Base-by-base conservation (phyloP, 2,888 invertebrate species). In the Drosophila acutilabella region DNA sequence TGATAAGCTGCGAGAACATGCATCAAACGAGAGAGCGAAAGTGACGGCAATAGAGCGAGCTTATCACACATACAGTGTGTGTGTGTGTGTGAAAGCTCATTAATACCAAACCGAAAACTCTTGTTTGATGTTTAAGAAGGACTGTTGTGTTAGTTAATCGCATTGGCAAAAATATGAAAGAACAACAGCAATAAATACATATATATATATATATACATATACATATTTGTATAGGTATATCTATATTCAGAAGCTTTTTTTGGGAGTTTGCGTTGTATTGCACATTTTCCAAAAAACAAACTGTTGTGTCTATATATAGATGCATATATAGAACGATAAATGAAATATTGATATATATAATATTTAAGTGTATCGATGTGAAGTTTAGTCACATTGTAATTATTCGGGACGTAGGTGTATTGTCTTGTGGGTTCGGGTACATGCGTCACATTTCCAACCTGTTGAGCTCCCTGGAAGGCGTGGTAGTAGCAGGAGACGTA, bases 401-500 rank as follows among this genome's bases (percentile, higher is more conserved):
- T 91, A 91, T 92, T 92, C 92, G 92, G 92, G 91, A 92, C 90
- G 92, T 92, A 92, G 91, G 91, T 91, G 91, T 92, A 92, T 91
- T 91, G 89, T 92, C 92, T 91, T 92, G 92, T 92, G 90, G 92
- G 91, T 92, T 92, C 90, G 91, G 92, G 92, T 91, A 92, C 92
- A 91, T 92, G 91, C 91, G 91, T 92, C 91, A 91, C 90, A 91
- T 91, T 91, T 92, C 92, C 92, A 93, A 98, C 98, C 98, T 98
- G 98, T 95, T 98, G 98, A 93, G 98, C 98, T 94, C 99, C 99
- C 95, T 99, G 98, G 97, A 99, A 99, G 94, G 99, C 99, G 94
- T 99, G 99, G 95, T 99, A 99, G 95, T 99, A 99, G 95, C 99
- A 99, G 93, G 99, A 99, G 94, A 99, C 99, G 94, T 99, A 99